These are phyloP conservation scores for Etheostoma spectabile DNA, from an alignment of 2,113 vertebrate genomes.

Conservation along the genomic window DNA sequence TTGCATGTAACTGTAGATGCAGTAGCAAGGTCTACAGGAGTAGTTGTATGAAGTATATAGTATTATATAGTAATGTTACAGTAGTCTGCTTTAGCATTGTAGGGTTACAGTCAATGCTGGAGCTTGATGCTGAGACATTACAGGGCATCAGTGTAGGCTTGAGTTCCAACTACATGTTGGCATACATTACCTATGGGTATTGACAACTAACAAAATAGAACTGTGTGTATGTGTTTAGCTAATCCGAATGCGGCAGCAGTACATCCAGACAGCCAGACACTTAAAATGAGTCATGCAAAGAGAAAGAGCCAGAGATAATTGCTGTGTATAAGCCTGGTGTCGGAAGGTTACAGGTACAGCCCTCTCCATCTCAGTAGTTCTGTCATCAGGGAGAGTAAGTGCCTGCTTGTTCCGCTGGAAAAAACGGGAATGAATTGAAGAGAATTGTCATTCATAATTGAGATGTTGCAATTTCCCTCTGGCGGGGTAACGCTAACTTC, in stretches of 20 bases:
- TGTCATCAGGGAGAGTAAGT: slow-evolving; percentile 80
- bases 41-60: no score
- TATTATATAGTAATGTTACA: no score
- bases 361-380: slow-evolving; percentile 69
- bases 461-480: slow-evolving; percentile 83
- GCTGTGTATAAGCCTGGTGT: slow-evolving; percentile 56
- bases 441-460: slow-evolving; percentile 86
- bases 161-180: neutral
- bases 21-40: no score
- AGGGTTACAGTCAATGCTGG: neutral
- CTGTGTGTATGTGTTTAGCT: slow-evolving; percentile 25
- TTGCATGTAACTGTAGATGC: neutral
- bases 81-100: no score
- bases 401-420: slow-evolving; percentile 79
- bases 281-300: slow-evolving; percentile 58
- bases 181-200: slow-evolving; percentile 2
- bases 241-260: slow-evolving; percentile 36
- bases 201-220: slow-evolving; percentile 14
- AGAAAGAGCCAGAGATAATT: slow-evolving; percentile 63
- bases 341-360: slow-evolving; percentile 60
- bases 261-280: slow-evolving; percentile 56
- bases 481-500: slow-evolving; percentile 85
- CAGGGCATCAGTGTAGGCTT: neutral
- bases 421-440: slow-evolving; percentile 88
- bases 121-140: neutral